A percentile compares a stretch with the other conserved stretches of the same genome.
These are phyloP conservation scores for Plebejus melissa DNA, from an alignment of 2,888 invertebrate genomes.

Conservation along the genomic window DNA sequence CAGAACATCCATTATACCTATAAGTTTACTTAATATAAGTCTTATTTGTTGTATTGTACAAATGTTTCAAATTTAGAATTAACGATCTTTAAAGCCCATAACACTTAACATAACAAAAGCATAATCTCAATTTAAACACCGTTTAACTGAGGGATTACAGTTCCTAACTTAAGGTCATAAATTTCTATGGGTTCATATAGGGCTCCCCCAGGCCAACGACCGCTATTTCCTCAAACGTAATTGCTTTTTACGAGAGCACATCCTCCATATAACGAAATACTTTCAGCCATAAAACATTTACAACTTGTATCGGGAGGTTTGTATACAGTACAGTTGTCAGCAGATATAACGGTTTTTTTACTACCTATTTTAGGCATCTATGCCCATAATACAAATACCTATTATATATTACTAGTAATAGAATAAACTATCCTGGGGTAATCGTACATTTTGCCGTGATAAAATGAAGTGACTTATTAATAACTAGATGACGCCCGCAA, in stretches of 20 bases:
- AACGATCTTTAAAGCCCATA: background rate
- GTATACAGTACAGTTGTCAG: background rate
- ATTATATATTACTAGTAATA: no score
- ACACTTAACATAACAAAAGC: background rate
- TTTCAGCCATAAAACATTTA: background rate
- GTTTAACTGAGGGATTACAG: background rate
- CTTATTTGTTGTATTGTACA: no score
- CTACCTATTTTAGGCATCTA: no score
- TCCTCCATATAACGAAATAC: slow-evolving; percentile 2
- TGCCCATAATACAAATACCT: no score
- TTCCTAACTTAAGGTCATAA: background rate
- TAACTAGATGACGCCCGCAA: no score
- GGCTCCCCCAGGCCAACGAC: background rate
- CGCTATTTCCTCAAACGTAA: background rate
- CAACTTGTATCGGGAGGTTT: background rate
- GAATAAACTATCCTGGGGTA: no score
- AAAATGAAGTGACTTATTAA: no score
- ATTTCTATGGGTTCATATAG: background rate
- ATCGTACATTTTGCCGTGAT: no score
- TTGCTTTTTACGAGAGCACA: background rate
- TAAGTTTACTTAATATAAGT: no score
- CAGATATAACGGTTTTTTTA: background rate
- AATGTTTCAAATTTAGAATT: background rate
- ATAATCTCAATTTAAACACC: background rate
- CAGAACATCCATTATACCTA: background rate